Base-by-base conservation (phyloP, 2,113 vertebrate species). In the Phoxinus phoxinus region DNA sequence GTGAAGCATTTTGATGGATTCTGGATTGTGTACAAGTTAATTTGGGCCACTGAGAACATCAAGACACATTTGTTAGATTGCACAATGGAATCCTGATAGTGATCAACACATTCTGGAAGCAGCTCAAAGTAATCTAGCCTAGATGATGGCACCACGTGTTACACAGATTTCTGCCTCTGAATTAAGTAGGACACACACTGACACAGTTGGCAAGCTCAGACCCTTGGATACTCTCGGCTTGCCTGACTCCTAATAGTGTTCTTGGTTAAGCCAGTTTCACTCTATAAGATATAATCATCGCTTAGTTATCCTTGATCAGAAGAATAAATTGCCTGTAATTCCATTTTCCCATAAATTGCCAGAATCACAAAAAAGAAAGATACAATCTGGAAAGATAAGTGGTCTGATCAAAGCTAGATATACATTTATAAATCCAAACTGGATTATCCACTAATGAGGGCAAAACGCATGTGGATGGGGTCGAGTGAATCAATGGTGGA, bases 131-230 rank as follows among this genome's bases (percentile, higher is more conserved):
- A 88, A 86, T 90, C 84, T 84, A n/a, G 90, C 90, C 85, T 87
- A 67, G 90, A 92, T 89, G 88, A 91, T 84, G 83, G 88, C 86
- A 69, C 86, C 71, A 86, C 86, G 87, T 71, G 63, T 89, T 90
- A 86, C 90, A 88, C 87, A 89, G 87, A 90, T 87, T 89, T 76
- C 51, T 67, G 37, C 74, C 88, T 86, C 82, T 82, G 85, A 91
- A 80, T 89, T 86, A 94, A 93, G 90, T 93, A 93, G 93, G 92
- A 73, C 92, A 91, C 72, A 73, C 92, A 91, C 69, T 89, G 88
- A 90, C 90, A 90, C 13, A 71, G 85, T 82, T 87, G 88, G 86
- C 85, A 87, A 63, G 19, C 83, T 72, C 58, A 81, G 81, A 25
- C 53, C 56, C 37, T 76, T 83, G 46, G 13, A 76, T 74, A 44